Base-by-base conservation (phyloP, 2,113 vertebrate species). In the Pungitius pungitius region DNA sequence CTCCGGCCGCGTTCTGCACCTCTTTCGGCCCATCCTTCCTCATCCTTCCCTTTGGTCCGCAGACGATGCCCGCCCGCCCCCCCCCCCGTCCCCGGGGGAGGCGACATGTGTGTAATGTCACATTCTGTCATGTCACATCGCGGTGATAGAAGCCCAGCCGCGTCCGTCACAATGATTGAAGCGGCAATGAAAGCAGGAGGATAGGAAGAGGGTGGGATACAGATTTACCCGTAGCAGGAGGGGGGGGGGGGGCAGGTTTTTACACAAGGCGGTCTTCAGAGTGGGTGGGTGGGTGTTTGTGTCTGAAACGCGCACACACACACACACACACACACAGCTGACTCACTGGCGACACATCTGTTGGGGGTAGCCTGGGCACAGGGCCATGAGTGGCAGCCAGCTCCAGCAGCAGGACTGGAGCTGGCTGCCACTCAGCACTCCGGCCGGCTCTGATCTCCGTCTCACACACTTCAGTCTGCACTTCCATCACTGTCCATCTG, bases 261-360 rank as follows among this genome's bases (percentile, higher is more conserved):
- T 85, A 81, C 82, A 90, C 69, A 74, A 88, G 75, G 76, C 37
- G 42, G 60, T 82, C 80, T 86, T 69, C 69, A 54, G 68, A 78
- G 64, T 22, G 77, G 56, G 72, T 43, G 75, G 68, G 77, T 83
- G 88, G 67, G 78, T 78, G 86, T 85, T 74, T 81, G 74, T 78
- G 76, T 83, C 83, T 75, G 67, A 58, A 54, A 75, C 49, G 24
- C 49, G 24, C 62, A 57, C 80, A 45, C 43, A 20, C 45, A 49
- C 47, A 49, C 47, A 68, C 66, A 59, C 59, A 80, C 70, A 68
- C 67, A 59, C 85, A 77, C 78, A 91, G 86, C 91, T 92, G 90
- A 92, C 83, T 92, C 89, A 91, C 87, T 77, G 85, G 82, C 81
- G 89, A 87, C 89, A 91, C 90, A 89, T 92, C 88, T 90, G 91